Evolutionary conservation across 2,888 invertebrate species (phyloP).

Genomic region (Folsomia manolachei): DNA sequence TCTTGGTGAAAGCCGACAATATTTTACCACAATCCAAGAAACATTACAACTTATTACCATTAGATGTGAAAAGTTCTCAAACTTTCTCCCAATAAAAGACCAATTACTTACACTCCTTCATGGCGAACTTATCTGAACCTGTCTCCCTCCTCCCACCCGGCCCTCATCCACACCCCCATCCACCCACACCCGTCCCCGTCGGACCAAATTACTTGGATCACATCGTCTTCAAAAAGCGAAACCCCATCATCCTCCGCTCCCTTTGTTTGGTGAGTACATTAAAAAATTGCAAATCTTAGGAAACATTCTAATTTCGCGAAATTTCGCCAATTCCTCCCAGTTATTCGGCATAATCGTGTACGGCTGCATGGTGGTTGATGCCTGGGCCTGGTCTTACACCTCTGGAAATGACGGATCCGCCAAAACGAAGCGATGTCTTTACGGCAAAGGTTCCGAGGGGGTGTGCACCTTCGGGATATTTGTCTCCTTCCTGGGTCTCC

Average conservation of each 20-base stretch:
- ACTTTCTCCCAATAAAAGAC: too few relatives aligned
- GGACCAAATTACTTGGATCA: slow-evolving; percentile 8
- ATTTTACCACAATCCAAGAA: too few relatives aligned
- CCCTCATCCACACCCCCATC: too few relatives aligned
- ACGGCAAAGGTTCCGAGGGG: slow-evolving; percentile 30
- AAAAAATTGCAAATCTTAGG: neutral
- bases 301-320: neutral
- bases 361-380: slow-evolving; percentile 37
- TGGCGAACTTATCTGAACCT: too few relatives aligned
- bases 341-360: slow-evolving; percentile 34
- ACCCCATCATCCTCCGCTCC: slow-evolving; percentile 31
- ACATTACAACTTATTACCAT: too few relatives aligned
- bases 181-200: neutral
- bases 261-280: slow-evolving; percentile 29
- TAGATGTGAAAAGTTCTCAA: too few relatives aligned
- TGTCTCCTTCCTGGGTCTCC: slow-evolving; percentile 37
- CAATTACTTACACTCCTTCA: too few relatives aligned
- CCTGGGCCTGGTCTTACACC: slow-evolving; percentile 26
- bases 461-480: slow-evolving; percentile 36
- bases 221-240: slow-evolving; percentile 25
- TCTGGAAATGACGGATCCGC: neutral
- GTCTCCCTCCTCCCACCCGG: too few relatives aligned
- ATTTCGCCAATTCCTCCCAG: slow-evolving; percentile 11
- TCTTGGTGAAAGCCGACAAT: too few relatives aligned
- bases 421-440: slow-evolving; percentile 24